phyloP scores from a whole-genome alignment of 1,140 invertebrate species.

The Hyles euphorbiae region DNA sequence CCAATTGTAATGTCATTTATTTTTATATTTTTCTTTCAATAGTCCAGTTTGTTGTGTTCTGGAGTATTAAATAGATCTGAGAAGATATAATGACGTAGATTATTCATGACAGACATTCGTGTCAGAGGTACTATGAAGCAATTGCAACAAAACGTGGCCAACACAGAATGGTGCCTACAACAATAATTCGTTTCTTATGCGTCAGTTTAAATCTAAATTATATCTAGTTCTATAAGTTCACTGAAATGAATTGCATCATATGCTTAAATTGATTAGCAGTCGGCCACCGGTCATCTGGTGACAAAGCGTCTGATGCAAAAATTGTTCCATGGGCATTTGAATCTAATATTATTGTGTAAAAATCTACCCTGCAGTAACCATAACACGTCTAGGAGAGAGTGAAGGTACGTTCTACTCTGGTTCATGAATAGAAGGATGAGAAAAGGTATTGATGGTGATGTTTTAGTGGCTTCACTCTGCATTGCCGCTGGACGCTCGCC shows the following conservation, averaged over 20 bases:
- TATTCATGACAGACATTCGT: too few relatives aligned
- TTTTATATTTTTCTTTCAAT: too few relatives aligned
- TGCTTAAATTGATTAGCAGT: slow-evolving; percentile 16
- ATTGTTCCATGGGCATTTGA: slow-evolving; percentile 20
- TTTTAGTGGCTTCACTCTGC: slow-evolving; percentile 77
- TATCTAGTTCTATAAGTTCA: slow-evolving; percentile 17
- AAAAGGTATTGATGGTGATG: slow-evolving; percentile 47
- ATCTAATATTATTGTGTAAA: slow-evolving; percentile 5
- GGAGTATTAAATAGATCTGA: too few relatives aligned
- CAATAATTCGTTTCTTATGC: slow-evolving; percentile 60
- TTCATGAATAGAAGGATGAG: slow-evolving; percentile 25
- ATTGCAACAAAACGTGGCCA: too few relatives aligned
- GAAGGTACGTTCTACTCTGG: slow-evolving; percentile 25
- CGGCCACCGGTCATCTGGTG: slow-evolving; percentile 30
- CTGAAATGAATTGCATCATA: slow-evolving; percentile 29
- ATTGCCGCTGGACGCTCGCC: slow-evolving; percentile 85
- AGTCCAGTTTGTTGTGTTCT: too few relatives aligned
- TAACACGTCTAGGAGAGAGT: slow-evolving; percentile 10
- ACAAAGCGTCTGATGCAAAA: slow-evolving; percentile 24
- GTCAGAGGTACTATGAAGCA: too few relatives aligned
- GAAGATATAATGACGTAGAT: too few relatives aligned
- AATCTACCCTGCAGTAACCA: slow-evolving; percentile 10
- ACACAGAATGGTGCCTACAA: slow-evolving; percentile 26
- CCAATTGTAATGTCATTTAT: too few relatives aligned
- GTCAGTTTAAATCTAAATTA: slow-evolving; percentile 17